Base-by-base conservation (phyloP, 2,888 invertebrate genomes). In the Cabera pusaria region DNA sequence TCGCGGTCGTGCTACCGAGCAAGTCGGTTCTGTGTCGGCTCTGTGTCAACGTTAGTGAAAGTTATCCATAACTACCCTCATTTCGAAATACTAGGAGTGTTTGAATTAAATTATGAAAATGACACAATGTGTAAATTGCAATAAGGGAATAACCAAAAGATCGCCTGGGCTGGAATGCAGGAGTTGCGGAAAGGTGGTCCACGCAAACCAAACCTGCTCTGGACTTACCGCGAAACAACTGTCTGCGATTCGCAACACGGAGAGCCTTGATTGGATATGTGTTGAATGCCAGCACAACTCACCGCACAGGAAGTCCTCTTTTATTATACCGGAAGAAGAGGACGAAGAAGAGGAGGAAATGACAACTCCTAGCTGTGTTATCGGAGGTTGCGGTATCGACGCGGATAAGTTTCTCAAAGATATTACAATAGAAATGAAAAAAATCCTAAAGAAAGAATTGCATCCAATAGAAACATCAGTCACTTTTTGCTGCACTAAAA, bases 101-200 rank as follows among this genome's bases (percentile, higher is more conserved):
- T n/a, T n/a, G n/a, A n/a, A n/a, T n/a, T n/a, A n/a, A n/a, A n/a
- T n/a, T n/a, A n/a, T n/a, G n/a, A n/a, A 5, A 1, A 27, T 27
- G 26, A 21, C 9, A 9, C 6, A 23, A 7, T 36, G 36, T 18
- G 22, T 28, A 10, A 23, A 22, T 9, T 36, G 36, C 17, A 3
- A 22, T 3, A 36, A 21, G 6, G 0, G 6, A 1, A 25, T 26
- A 4, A 22, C 28, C 0, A 8, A 28, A 7, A 12, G 18, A 2
- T 28, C 8, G 4, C 18, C 28, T 17, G 11, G 10, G 1, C n/a
- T 28, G n/a, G 12, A 23, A 20, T 36, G 36, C 22, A 18, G 12
- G 1, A 16, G 19, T 5, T 36, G 36, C 11, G 18, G 7, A 9
- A 28, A 22, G 18, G 19, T 9, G 4, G 27, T 27, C 3, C 35